A percentile compares a stretch with the other conserved stretches of the same genome.
Evolutionary conservation across 2,888 invertebrate species (phyloP).

Genomic region (Hirudinaria manillensis): DNA sequence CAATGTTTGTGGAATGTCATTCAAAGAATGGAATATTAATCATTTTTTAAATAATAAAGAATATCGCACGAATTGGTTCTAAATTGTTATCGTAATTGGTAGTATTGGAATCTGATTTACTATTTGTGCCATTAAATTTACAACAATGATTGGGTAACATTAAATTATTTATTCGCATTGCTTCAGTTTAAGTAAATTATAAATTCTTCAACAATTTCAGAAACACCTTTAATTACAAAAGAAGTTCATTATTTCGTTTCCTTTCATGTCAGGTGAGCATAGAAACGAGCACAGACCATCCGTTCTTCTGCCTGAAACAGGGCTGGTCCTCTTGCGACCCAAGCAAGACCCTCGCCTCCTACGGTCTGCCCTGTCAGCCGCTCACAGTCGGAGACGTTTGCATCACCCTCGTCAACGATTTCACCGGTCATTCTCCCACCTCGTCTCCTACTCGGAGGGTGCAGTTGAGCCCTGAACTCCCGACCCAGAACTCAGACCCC

Average conservation of each 20-base stretch:
- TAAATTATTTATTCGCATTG: too few species aligned
- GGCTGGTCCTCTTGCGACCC: conserved; percentile 32
- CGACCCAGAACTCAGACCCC: not conserved
- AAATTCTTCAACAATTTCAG: too few species aligned
- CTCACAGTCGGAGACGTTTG: not conserved
- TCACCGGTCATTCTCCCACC: not conserved
- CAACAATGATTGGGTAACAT: too few species aligned
- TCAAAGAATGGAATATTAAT: too few species aligned
- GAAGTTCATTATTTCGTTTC: not conserved
- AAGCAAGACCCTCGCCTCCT: not conserved
- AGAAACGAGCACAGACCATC: conserved; percentile 16
- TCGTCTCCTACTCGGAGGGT: not conserved
- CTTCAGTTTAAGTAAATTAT: too few species aligned
- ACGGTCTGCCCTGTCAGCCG: conserved; percentile 20
- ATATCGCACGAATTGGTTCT: too few species aligned
- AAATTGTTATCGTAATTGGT: too few species aligned
- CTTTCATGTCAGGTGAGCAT: conserved; percentile 22
- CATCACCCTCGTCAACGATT: not conserved
- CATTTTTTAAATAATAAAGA: too few species aligned
- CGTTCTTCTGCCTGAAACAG: conserved; percentile 25
- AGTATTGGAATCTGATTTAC: too few species aligned
- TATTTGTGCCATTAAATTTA: too few species aligned
- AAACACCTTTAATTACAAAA: too few species aligned
- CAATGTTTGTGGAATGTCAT: too few species aligned
- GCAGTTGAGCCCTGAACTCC: not conserved